Base-by-base conservation (phyloP, 1,140 invertebrate genomes). In the Globodera rostochiensis region DNA sequence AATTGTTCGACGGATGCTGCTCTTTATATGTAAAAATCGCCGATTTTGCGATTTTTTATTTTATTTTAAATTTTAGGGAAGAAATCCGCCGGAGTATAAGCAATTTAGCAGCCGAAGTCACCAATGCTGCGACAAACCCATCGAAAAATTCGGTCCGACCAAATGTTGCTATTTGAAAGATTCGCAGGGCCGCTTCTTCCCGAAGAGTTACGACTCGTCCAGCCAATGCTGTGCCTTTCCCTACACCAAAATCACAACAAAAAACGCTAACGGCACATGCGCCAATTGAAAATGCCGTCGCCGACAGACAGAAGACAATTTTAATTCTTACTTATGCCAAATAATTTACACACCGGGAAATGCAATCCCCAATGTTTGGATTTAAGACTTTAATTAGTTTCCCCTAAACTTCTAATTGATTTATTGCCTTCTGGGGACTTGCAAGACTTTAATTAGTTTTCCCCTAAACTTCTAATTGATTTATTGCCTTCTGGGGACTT, bases 1-100 rank as follows among this genome's bases (percentile, higher is more conserved):
- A 86, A 53, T 66, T 86, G 46, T 86, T 87, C 70, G 85, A 86
- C 78, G 85, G 85, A 9, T 86, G 85, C 69, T 86, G 85, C 71
- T 82, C 79, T 19, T 25, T 84, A 66, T 78, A 60, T 8, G 64
- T 79, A 50, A 21, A n/a, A 19, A n/a, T 77, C 8, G n/a, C 15
- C 66, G 70, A 25, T 11, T 11, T 46, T 7, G 5, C 21, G 11
- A 77, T 45, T 57, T 8, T 21, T n/a, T n/a, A 77, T 11, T 66
- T 66, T 64, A 1, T n/a, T 76, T 57, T 45, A 77, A 47, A 8
- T 66, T 69, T 67, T 69, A 69, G 45, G 69, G 77, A 4, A 74
- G 69, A 3, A 73, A 87, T 47, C 83, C 79, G 36, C 15, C 67
- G 21, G 46, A 85, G 79, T 86, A 78, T 47, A 70, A 67, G 13